Evolutionary conservation across 2,113 vertebrate genomes (phyloP), one percentile per base, ranked within the genome.

Genomic region (Reinhardtius hippoglossoides): DNA sequence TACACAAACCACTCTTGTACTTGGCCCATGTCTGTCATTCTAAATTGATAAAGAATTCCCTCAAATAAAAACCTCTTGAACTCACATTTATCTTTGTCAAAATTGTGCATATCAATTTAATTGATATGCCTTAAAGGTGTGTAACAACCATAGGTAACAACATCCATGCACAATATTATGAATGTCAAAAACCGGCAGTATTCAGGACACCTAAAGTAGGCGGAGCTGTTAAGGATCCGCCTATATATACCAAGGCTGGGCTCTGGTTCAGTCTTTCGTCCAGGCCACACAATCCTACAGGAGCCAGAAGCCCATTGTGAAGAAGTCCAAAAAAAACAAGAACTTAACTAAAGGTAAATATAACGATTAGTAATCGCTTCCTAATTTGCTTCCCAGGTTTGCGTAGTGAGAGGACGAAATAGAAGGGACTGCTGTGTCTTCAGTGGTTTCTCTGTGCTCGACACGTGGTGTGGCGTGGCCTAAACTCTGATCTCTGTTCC

Each of bases 161-260:
- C 31, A 7, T 31, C 31, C 31, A 31, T 31, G 31, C 31, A 31
- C 31, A 31, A 31, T 31, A 31, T 31, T 31, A 31, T 6, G 31
- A 31, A 31, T 7, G 31, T 44, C 9, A 18, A 13, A 60, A 66
- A 42, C 82, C 65, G 86, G 86, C 86, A 72, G 23, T 42, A 5
- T 12, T 60, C 0, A n/a, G 62, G 70, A 35, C 46, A 44, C 52
- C 69, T 12, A 71, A 60, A 23, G 16, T 58, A 58, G 14, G 46
- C 5, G n/a, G 21, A 5, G 23, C 23, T 18, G 16, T 44, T 31
- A 35, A 85, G 62, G 82, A 78, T 82, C 40, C 18, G 2, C 7
- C 4, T 50, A 0, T 85, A 80, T 83, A 88, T 77, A 1, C 3
- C 0, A 1, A 1, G 54, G 0, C 16, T 21, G 2, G 16, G 10